Evolutionary conservation across 2,797 vertebrate genomes (phyloP).

Genomic region (Hozukius guyotensis): DNA sequence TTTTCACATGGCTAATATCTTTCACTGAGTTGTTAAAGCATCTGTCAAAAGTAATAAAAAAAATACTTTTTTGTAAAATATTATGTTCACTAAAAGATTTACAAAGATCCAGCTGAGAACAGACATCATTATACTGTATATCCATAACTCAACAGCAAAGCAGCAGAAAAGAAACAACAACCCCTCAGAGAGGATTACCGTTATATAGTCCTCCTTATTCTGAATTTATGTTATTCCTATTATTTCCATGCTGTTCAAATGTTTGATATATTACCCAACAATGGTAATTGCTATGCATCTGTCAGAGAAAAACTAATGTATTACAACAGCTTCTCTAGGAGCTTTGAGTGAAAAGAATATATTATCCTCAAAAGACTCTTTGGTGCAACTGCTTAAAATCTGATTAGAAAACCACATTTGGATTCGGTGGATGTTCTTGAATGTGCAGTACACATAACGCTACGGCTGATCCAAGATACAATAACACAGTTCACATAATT

Average conservation of each 20-base stretch:
- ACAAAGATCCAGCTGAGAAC: too few relatives aligned
- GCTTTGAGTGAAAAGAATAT: neutral
- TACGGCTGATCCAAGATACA: neutral
- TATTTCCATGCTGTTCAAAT: neutral
- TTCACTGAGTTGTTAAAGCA: neutral
- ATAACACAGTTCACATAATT: neutral
- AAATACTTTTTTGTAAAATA: neutral
- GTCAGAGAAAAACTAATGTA: neutral
- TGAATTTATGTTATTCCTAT: neutral
- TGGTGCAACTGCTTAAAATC: neutral
- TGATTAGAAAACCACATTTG: neutral
- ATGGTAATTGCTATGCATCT: neutral
- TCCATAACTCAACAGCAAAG: too few relatives aligned
- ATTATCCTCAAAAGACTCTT: neutral
- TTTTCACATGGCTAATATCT: neutral
- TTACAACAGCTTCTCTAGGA: neutral
- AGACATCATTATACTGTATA: too few relatives aligned
- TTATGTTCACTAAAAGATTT: neutral
- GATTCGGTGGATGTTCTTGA: neutral
- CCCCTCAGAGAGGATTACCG: neutral
- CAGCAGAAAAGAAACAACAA: neutral
- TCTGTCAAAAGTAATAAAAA: neutral
- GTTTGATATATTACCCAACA: constrained; percentile 1
- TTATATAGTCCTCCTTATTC: neutral
- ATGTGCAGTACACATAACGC: neutral